Conservation (phyloP, 2,888 invertebrate genomes). For the Andrena dorsata region DNA sequence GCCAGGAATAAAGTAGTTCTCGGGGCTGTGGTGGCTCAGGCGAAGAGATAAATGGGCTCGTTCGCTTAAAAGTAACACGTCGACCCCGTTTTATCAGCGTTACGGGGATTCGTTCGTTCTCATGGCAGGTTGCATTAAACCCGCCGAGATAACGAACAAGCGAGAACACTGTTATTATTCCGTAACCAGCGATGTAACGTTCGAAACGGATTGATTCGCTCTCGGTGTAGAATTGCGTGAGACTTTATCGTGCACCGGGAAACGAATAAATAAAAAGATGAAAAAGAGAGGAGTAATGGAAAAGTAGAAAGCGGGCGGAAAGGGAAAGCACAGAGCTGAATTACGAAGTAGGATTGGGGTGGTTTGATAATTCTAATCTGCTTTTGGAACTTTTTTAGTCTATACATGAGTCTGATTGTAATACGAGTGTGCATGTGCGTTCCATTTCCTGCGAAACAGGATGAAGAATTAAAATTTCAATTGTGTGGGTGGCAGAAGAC, state of each 20-base stretch:
- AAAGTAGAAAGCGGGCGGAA: neutral
- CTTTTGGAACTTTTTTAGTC: too few species aligned
- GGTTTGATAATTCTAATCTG: too few species aligned
- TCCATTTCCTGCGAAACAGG: too few species aligned
- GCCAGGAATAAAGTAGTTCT: constrained; percentile 34
- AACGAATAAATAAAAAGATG: constrained; percentile 14
- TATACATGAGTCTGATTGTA: too few species aligned
- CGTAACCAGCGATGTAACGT: constrained; percentile 41
- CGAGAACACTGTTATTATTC: constrained; percentile 51
- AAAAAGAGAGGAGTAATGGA: neutral
- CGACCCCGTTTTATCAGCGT: constrained; percentile 61
- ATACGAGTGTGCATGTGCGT: too few species aligned
- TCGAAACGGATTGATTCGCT: constrained; percentile 47
- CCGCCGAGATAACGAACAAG: constrained; percentile 43
- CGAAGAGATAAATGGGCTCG: constrained; percentile 62
- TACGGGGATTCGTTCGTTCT: constrained; percentile 42
- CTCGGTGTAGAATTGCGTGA: constrained; percentile 41
- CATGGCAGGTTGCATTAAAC: constrained; percentile 47
- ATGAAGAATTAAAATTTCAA: too few species aligned
- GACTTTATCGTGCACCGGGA: constrained; percentile 25
- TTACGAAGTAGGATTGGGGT: too few species aligned
- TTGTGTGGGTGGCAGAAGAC: too few species aligned
- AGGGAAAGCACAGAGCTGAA: too few species aligned
- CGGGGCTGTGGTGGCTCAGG: constrained; percentile 29
- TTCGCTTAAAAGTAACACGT: constrained; percentile 65